phyloP scores from a whole-genome alignment of 2,797 vertebrate genomes.

The Nothura maculosa region DNA sequence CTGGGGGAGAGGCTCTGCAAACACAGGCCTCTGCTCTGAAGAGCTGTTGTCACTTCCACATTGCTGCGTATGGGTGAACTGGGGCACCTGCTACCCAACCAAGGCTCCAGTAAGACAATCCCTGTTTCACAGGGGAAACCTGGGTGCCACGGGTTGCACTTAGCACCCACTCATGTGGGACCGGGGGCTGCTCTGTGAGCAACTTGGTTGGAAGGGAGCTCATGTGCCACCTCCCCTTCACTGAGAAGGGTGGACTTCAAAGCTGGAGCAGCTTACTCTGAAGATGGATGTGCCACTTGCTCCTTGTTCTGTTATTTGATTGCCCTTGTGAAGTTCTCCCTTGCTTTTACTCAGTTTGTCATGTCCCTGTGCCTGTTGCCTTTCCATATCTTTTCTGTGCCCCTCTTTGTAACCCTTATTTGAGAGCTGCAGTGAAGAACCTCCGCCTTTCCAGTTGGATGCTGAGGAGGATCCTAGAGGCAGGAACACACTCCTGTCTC shows the following conservation, averaged over 20 bases:
- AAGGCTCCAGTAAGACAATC: background rate
- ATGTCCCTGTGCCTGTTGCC: background rate
- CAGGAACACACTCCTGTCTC: background rate
- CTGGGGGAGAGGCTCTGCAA: background rate
- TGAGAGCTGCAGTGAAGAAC: background rate
- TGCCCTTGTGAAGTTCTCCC: background rate
- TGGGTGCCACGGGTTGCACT: background rate
- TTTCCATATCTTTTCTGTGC: background rate
- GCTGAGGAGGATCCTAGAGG: background rate
- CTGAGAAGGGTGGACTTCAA: background rate
- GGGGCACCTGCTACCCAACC: background rate
- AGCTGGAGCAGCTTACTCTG: background rate
- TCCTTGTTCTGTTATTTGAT: background rate
- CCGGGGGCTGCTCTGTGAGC: background rate
- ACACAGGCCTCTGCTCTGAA: background rate
- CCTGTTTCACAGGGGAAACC: background rate
- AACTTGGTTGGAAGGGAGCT: background rate
- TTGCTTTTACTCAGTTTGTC: background rate
- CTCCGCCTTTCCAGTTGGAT: background rate
- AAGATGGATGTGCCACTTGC: background rate
- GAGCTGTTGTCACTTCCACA: slow-evolving; percentile 31
- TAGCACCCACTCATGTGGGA: background rate
- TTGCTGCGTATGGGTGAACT: background rate
- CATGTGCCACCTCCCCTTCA: background rate
- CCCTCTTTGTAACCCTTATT: background rate